Evolutionary conservation across 2,113 vertebrate species (phyloP).

Genomic region (Malurus cyaneus): DNA sequence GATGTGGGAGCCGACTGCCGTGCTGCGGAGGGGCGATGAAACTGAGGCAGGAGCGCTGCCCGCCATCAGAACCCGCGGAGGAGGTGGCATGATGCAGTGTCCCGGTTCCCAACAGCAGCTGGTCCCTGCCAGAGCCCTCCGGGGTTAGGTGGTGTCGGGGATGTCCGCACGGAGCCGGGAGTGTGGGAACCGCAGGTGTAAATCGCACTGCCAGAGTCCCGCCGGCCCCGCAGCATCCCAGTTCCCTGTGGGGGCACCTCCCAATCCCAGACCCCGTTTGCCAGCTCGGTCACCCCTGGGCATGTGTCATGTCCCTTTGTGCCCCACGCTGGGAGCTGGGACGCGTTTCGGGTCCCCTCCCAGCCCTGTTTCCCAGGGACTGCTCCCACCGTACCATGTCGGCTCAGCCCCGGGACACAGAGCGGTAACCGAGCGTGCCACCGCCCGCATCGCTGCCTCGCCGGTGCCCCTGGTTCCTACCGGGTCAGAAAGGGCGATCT

Average conservation of each 20-base stretch:
- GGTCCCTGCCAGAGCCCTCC: too few species aligned
- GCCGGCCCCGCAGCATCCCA: background rate
- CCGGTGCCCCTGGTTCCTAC: background rate
- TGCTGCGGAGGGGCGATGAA: accelerated
- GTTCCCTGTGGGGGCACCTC: background rate
- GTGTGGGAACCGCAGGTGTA: accelerated
- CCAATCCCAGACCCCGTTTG: accelerated
- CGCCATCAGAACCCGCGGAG: accelerated
- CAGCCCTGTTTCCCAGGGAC: background rate
- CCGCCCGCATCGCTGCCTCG: background rate
- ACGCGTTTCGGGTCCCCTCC: accelerated
- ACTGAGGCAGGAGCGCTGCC: background rate
- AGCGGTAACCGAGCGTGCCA: background rate
- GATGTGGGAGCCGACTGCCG: background rate
- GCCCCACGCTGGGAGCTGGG: too few species aligned
- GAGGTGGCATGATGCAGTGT: background rate
- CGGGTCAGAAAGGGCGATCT: background rate
- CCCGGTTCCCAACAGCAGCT: background rate
- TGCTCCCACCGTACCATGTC: accelerated
- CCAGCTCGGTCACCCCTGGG: accelerated
- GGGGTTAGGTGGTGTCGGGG: accelerated
- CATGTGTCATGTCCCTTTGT: too few species aligned
- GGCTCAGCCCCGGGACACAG: background rate
- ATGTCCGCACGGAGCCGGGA: background rate
- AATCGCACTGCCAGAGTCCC: background rate